These are phyloP conservation scores for Zoroaster sp. DNA, from an alignment of 53 echinoderm and acorn worm species.

Conservation along the genomic window DNA sequence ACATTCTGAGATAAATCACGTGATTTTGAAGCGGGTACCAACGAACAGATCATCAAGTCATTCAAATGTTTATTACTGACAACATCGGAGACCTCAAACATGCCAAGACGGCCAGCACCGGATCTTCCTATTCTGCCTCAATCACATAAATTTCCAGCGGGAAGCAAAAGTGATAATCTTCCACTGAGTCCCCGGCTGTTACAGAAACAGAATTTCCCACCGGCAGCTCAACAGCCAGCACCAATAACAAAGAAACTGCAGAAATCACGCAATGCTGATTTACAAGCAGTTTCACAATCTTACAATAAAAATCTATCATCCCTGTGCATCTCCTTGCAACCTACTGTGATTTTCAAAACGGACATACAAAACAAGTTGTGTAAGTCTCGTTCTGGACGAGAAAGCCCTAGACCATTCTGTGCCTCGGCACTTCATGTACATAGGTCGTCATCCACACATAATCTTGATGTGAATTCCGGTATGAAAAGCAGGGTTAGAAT, in stretches of 20 bases:
- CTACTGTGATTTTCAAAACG: background rate
- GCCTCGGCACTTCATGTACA: background rate
- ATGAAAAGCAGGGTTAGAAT: background rate
- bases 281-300: background rate
- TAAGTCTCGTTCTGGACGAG: background rate
- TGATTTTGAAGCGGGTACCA: too few relatives aligned
- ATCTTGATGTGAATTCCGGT: background rate
- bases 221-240: background rate
- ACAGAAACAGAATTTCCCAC: background rate
- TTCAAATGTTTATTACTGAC: too few relatives aligned
- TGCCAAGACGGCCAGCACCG: background rate
- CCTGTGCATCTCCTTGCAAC: background rate
- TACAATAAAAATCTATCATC: background rate
- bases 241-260: constrained; percentile 2
- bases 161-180: background rate
- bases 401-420: background rate
- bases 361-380: background rate
- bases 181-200: background rate
- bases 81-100: too few relatives aligned
- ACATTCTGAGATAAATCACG: too few relatives aligned
- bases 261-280: background rate
- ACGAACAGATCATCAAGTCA: too few relatives aligned
- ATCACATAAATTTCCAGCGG: background rate
- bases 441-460: constrained; percentile 1
- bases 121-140: background rate